Conservation (phyloP, 2,888 invertebrate genomes). For the Acanthosepion lycidas region DNA sequence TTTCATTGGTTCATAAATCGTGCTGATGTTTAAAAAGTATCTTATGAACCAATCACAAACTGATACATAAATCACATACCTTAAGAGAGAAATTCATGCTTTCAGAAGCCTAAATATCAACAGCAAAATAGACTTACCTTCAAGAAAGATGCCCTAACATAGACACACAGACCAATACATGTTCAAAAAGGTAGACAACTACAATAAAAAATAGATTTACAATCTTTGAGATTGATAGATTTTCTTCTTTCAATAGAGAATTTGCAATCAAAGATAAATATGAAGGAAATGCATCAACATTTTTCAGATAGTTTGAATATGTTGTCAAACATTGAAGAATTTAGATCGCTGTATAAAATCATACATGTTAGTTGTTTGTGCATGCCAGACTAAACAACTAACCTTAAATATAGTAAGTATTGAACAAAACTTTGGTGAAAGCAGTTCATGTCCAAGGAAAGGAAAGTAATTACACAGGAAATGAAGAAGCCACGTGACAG, state of each 20-base stretch:
- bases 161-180: background rate
- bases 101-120: background rate
- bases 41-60: background rate
- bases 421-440: slow-evolving; percentile 33
- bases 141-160: background rate
- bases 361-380: background rate
- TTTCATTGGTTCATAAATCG: background rate
- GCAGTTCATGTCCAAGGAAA: slow-evolving; percentile 10
- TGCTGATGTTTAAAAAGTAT: background rate
- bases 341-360: background rate
- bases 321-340: background rate
- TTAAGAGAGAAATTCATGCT: background rate
- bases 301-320: background rate
- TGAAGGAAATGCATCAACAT: background rate
- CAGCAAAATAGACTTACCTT: background rate
- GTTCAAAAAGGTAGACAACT: background rate
- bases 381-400: background rate
- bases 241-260: background rate
- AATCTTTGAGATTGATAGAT: background rate
- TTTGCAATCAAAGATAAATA: background rate
- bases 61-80: slow-evolving; percentile 14
- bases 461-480: background rate
- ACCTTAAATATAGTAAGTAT: slow-evolving; percentile 9
- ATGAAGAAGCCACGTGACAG: background rate
- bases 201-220: background rate